A percentile compares a stretch with the other conserved stretches of the same genome.
Conservation (phyloP, 1,140 invertebrate genomes). For the Archegozetes longisetosus region DNA sequence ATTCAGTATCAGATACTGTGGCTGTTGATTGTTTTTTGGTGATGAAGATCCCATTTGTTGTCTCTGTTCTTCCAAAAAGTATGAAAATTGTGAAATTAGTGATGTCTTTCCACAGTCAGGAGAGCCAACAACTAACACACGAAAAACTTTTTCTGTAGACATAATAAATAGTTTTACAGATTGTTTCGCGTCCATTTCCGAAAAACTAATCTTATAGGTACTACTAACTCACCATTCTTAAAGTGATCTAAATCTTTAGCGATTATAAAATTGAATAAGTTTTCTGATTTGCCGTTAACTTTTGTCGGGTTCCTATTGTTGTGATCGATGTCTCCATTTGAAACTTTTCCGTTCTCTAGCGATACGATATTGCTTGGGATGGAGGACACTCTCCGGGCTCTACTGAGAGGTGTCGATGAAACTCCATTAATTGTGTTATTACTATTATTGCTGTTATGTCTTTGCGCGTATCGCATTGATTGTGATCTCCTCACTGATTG, state of each 20-base stretch:
- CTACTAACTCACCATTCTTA: neutral
- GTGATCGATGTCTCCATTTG: neutral
- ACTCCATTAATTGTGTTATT: neutral
- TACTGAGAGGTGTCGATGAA: neutral
- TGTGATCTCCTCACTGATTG: neutral
- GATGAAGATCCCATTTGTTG: neutral
- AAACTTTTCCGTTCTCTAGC: no score
- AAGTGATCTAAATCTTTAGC: neutral
- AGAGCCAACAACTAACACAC: constrained; percentile 12
- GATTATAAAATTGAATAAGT: neutral
- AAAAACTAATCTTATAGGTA: neutral
- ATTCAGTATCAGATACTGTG: constrained; percentile 4
- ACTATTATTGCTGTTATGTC: neutral
- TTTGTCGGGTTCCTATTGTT: neutral
- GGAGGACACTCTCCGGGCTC: neutral
- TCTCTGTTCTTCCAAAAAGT: neutral
- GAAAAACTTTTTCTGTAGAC: neutral
- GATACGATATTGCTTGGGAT: neutral
- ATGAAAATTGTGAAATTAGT: constrained; percentile 4
- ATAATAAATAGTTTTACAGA: neutral
- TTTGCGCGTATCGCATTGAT: neutral
- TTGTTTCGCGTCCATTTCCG: no score
- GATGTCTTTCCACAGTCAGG: constrained; percentile 9
- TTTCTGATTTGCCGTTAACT: neutral
- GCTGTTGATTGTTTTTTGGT: no score